phyloP scores from a whole-genome alignment of 2,113 vertebrate genomes.

The Mus pahari region DNA sequence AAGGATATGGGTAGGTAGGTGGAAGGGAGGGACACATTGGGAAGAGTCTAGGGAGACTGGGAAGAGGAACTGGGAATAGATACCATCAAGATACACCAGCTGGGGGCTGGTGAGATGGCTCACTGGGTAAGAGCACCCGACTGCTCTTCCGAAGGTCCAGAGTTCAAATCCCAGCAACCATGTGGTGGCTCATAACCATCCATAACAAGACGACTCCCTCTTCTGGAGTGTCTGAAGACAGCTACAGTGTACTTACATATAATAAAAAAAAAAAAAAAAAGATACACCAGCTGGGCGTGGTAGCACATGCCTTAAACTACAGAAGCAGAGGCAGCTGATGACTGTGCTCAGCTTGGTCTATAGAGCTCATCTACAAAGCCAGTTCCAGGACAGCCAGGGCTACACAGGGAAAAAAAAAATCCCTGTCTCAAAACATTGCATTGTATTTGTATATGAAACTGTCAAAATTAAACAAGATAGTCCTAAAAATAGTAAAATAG shows the following conservation, averaged over 20 bases:
- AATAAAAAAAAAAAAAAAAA: no score
- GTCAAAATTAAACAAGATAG: not conserved
- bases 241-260: no score
- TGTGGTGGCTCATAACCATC: no score
- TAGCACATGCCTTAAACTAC: not conserved
- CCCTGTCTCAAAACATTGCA: not conserved
- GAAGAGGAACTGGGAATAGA: not conserved
- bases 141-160: no score
- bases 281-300: not conserved
- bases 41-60: not conserved
- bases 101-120: no score
- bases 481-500: not conserved
- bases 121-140: no score
- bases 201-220: no score
- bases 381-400: not conserved
- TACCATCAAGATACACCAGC: not conserved
- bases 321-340: not conserved
- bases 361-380: not conserved
- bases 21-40: not conserved
- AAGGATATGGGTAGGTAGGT: not conserved
- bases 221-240: no score
- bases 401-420: not conserved
- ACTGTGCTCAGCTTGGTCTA: not conserved
- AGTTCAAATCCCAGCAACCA: no score
- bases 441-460: not conserved